Percentiles rank a stretch among this genome's conserved stretches.
These are phyloP conservation scores for Andrena camellia DNA, from an alignment of 2,888 invertebrate species.

Conservation along the genomic window DNA sequence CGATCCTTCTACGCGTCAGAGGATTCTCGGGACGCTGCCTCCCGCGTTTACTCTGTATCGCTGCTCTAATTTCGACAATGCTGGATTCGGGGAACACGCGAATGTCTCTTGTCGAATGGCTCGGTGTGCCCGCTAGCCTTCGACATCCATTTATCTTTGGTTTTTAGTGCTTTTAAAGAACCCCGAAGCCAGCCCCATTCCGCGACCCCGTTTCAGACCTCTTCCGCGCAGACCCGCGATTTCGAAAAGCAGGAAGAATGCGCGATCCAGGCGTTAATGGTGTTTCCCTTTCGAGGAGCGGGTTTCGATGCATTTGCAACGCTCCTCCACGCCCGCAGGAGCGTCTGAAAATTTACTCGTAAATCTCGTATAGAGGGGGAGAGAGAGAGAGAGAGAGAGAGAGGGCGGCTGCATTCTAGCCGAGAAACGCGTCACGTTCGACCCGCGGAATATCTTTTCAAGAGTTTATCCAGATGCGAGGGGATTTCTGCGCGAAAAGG, in stretches of 20 bases:
- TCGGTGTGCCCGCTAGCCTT: not conserved
- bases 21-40: not conserved
- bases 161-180: too few relatives aligned
- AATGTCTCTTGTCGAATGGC: constrained; percentile 22
- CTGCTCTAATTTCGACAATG: constrained; percentile 4
- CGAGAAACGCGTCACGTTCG: constrained; percentile 46
- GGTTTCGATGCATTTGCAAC: not conserved
- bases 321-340: not conserved
- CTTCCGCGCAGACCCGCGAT: too few relatives aligned
- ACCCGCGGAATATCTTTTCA: constrained; percentile 49
- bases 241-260: constrained; percentile 5
- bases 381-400: constrained; percentile 3
- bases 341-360: constrained; percentile 41
- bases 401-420: constrained; percentile 10
- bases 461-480: constrained; percentile 30
- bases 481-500: constrained; percentile 30
- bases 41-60: constrained; percentile 37
- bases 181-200: too few relatives aligned
- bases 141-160: too few relatives aligned
- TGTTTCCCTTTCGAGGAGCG: not conserved
- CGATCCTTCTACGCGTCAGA: constrained; percentile 6
- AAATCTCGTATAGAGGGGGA: constrained; percentile 23
- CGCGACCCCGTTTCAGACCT: too few relatives aligned
- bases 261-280: constrained; percentile 23
- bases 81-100: constrained; percentile 21